Base-by-base conservation (phyloP, 2,888 invertebrate genomes). In the Parnassius glacialis region DNA sequence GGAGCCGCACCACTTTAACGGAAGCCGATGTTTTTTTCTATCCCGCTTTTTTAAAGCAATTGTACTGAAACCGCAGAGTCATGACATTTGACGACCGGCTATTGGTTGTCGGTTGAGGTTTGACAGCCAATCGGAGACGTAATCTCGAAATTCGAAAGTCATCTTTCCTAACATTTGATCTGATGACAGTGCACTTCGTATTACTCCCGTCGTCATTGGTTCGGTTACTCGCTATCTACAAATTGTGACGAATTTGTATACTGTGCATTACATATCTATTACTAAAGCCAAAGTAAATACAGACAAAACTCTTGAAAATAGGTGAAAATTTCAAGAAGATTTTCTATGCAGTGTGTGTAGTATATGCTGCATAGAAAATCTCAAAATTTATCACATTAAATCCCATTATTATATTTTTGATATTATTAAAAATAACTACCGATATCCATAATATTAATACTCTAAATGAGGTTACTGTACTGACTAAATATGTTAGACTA, bases 81-180 rank as follows among this genome's bases (percentile, higher is more conserved):
- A 91, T 85, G 82, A 83, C 78, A 81, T 84, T 86, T 90, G 90
- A 91, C 89, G 89, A 90, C 85, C 87, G 68, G 72, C 84, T 79
- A 91, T 90, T 91, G 90, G 90, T 84, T 75, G 84, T 75, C 79
- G 82, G 81, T 70, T 73, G 69, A 75, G 76, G 83, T 87, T 86
- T 90, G 90, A 91, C 90, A 86, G 90, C 90, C 90, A 91, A 91
- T 91, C 85, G 80, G 81, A 74, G 81, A 72, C 74, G 77, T 76
- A 81, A 78, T 78, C 85, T 83, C 74, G 74, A 87, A 85, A 83
- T 87, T 79, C 74, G 85, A 89, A 86, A 90, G 90, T 91, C 90
- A 91, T 84, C 82, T 76, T 85, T 83, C 78, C 85, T 89, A 88
- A 87, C 87, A 81, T 88, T 84, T 80, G 84, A 82, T 77, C 83